A percentile compares a stretch with the other conserved stretches of the same genome.
Conservation (phyloP, 2,113 vertebrate genomes). For the Cavia aperea region DNA sequence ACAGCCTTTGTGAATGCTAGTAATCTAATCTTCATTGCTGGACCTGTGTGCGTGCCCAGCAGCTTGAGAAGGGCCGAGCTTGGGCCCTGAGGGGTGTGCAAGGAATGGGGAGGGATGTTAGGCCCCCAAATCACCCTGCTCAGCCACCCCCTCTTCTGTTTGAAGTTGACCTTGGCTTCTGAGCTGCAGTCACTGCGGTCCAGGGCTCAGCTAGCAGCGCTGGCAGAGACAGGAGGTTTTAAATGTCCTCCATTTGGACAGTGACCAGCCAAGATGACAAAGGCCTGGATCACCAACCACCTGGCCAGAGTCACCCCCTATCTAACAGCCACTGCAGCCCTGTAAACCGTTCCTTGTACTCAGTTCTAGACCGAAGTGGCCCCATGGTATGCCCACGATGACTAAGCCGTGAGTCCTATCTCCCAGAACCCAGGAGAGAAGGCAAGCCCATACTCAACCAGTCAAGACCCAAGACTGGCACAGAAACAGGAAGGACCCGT, state of each 20-base stretch:
- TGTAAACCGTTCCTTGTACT: background rate
- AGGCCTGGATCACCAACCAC: slow-evolving; percentile 4
- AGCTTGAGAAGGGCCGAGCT: background rate
- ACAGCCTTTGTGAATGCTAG: background rate
- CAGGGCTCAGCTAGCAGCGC: background rate
- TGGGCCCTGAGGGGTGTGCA: background rate
- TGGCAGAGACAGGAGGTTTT: slow-evolving; percentile 39
- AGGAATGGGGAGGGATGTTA: background rate
- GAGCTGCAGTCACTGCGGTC: background rate
- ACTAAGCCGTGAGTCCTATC: background rate
- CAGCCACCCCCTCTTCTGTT: background rate
- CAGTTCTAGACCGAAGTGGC: background rate
- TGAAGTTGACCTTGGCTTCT: background rate
- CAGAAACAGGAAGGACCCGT: background rate
- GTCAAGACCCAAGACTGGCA: background rate
- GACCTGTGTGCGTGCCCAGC: background rate
- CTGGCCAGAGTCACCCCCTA: background rate
- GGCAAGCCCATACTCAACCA: background rate
- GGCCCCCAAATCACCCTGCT: background rate
- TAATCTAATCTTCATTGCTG: background rate
- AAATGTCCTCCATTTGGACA: slow-evolving; percentile 40
- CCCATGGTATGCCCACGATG: background rate
- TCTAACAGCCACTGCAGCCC: background rate
- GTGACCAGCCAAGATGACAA: slow-evolving; percentile 36
- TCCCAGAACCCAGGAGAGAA: background rate